Base-by-base conservation (phyloP, 2,113 vertebrate species). In the Spea multiplicata region DNA sequence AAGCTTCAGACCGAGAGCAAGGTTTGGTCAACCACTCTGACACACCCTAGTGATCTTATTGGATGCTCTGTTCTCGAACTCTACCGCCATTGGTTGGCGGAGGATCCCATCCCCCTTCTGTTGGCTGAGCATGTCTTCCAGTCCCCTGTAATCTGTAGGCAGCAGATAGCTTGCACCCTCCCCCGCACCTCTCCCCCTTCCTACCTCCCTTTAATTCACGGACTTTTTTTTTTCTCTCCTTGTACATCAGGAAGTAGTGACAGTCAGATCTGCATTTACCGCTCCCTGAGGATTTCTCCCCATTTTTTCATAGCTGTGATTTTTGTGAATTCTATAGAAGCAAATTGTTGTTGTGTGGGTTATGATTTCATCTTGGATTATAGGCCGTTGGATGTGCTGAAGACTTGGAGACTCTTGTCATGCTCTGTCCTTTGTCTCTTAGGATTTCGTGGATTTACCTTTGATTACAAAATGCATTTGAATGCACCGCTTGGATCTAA, bases 171-270 rank as follows among this genome's bases (percentile, higher is more conserved):
- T 16, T 8, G 66, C 75, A 57, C 44, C 66, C 66, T 61, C 4
- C 44, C 5, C 66, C 44, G 52, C n/a, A 9, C 44, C 75, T 4
- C 66, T n/a, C 67, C 53, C 13, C 10, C 59, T 59, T 45, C n/a
- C 69, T 53, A 17, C 69, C 57, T 50, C 69, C 61, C 69, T 53
- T 72, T 55, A 17, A 72, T 53, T 66, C 76, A 72, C 68, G 44
- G 59, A 70, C 48, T n/a, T 46, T 50, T 76, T n/a, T 62, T 76
- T 76, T 62, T 47, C 75, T 61, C 50, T 50, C 69, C 76, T 55
- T 65, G 14, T 53, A 44, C 68, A 78, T 78, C 68, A 78, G 76
- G 76, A 78, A 78, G 76, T 78, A 72, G 59, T 72, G 53, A n/a
- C 59, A 78, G 68, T 10, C 14, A 66, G 48, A 52, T 12, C 68